phyloP scores from a whole-genome alignment of 2,113 vertebrate species.

The Gymnobelideus leadbeateri region DNA sequence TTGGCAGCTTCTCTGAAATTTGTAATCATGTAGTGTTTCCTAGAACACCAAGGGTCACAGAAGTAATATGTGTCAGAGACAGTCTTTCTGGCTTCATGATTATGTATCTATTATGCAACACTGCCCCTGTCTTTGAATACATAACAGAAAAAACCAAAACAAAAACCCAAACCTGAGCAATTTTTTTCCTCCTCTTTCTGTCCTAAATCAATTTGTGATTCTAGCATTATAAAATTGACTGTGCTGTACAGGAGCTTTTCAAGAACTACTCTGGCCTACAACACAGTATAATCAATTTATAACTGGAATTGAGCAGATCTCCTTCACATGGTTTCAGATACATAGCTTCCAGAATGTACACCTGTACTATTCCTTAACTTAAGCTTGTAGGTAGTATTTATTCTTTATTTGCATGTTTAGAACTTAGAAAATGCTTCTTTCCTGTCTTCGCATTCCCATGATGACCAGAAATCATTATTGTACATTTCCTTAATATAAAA shows the following conservation, averaged over 20 bases:
- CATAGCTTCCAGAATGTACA: not conserved
- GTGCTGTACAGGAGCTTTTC: not conserved
- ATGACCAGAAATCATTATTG: slow-evolving; percentile 18
- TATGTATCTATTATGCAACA: not conserved
- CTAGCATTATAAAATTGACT: not conserved
- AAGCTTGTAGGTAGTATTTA: not conserved
- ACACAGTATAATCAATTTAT: not conserved
- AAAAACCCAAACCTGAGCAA: not conserved
- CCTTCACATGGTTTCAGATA: not conserved
- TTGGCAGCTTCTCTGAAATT: not conserved
- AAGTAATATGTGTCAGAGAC: not conserved
- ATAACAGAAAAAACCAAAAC: no score
- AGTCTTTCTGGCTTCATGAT: not conserved
- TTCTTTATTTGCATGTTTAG: not conserved
- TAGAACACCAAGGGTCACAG: not conserved
- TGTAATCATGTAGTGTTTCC: not conserved
- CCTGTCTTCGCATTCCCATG: not conserved
- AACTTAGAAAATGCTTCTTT: not conserved
- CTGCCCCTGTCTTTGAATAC: not conserved
- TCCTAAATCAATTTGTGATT: not conserved
- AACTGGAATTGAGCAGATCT: not conserved
- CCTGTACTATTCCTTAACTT: not conserved
- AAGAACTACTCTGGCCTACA: not conserved
- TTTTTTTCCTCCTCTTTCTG: not conserved
- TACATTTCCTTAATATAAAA: not conserved